Evolutionary conservation across 2,888 invertebrate species (phyloP).

Genomic region (Coecobrya sp.): DNA sequence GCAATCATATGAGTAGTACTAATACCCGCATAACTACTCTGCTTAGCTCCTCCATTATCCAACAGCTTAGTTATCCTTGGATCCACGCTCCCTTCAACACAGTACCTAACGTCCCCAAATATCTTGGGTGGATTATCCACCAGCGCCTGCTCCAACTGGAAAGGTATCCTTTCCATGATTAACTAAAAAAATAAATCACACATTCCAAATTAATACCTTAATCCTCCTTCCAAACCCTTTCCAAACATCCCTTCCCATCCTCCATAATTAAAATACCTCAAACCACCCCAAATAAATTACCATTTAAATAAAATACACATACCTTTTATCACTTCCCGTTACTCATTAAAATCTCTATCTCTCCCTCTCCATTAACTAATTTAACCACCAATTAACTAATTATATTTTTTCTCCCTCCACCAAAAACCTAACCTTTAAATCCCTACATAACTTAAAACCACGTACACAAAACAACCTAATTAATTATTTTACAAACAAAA

Average conservation of each 20-base stretch:
- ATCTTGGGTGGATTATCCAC: conserved; percentile 78
- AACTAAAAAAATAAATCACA: background rate
- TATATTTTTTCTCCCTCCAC: too few relatives aligned
- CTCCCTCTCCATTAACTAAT: background rate
- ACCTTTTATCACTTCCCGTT: background rate
- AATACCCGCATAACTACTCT: conserved; percentile 95
- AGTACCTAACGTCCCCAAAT: conserved; percentile 83
- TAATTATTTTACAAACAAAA: too few relatives aligned
- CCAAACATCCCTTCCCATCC: too few relatives aligned
- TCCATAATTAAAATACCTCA: too few relatives aligned
- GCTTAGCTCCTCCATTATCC: conserved; percentile 95
- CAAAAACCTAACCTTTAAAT: background rate
- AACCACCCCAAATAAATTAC: background rate
- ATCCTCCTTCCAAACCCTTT: background rate
- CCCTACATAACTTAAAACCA: too few relatives aligned
- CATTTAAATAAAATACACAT: background rate
- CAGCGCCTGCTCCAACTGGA: conserved; percentile 56
- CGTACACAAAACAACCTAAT: too few relatives aligned
- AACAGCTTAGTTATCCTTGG: conserved; percentile 91
- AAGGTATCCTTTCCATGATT: conserved; percentile 76
- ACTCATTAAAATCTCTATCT: background rate
- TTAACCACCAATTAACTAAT: background rate
- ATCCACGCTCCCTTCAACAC: conserved; percentile 83
- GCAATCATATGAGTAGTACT: conserved; percentile 97
- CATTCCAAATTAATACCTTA: conserved; percentile 4